Evolutionary conservation across 1,140 invertebrate genomes (phyloP).

Genomic region (Drosophila nikananu): DNA sequence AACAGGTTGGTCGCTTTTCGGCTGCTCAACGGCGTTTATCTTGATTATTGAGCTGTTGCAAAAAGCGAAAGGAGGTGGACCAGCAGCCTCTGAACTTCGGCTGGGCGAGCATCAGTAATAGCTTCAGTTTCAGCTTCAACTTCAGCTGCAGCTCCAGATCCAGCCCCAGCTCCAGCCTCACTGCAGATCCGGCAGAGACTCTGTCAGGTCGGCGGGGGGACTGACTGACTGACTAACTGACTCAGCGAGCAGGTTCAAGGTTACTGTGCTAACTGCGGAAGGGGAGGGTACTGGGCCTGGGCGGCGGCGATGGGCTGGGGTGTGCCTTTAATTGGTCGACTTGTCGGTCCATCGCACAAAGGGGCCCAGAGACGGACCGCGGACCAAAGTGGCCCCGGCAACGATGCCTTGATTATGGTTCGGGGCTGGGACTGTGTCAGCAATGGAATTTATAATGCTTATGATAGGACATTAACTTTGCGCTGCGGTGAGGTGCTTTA

Average conservation of each 20-base stretch:
- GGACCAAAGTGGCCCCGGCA: conserved; percentile 29
- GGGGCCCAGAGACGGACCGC: conserved; percentile 1
- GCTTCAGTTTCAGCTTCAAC: conserved; percentile 22
- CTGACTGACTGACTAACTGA: conserved; percentile 71
- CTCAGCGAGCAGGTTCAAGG: conserved; percentile 81
- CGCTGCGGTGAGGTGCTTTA: neutral
- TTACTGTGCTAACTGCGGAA: conserved; percentile 79
- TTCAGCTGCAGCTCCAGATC: conserved; percentile 4
- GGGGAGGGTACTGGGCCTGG: conserved; percentile 20
- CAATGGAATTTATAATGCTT: conserved; percentile 81
- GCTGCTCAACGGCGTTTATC: conserved; percentile 65
- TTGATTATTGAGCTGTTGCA: conserved; percentile 72
- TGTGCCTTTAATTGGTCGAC: conserved; percentile 80
- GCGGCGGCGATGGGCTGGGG: conserved; percentile 17
- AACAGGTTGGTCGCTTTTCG: conserved; percentile 71
- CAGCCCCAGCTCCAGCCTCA: conserved; percentile 11
- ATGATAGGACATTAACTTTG: conserved; percentile 47
- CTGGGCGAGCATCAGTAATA: conserved; percentile 29
- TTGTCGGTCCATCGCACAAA: conserved; percentile 61
- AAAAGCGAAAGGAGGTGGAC: conserved; percentile 53
- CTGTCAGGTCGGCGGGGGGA: conserved; percentile 45
- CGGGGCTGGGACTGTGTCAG: conserved; percentile 59
- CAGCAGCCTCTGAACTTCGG: conserved; percentile 54
- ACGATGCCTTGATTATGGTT: conserved; percentile 58
- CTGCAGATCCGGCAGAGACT: conserved; percentile 19